A percentile compares a stretch with the other conserved stretches of the same genome.
phyloP scores from a whole-genome alignment of 37 sponge, comb jelly and placozoan species.

The Diacarnus erythraeanus region DNA sequence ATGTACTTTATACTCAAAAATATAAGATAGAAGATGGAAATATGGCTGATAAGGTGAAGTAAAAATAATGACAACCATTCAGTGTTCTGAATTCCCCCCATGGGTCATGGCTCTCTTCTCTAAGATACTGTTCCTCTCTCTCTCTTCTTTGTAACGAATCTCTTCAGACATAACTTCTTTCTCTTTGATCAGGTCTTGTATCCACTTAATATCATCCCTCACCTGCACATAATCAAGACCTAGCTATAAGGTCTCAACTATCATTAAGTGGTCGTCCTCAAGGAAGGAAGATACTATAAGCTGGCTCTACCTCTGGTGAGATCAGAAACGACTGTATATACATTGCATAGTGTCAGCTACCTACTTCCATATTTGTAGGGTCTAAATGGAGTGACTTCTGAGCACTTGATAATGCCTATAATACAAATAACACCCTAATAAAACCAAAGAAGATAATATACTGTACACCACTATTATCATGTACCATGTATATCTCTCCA shows the following conservation, averaged over 20 bases:
- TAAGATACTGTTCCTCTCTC: background rate
- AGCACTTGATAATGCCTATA: slow-evolving; percentile 75
- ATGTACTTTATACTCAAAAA: background rate
- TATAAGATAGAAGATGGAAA: too few species aligned
- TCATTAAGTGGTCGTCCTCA: background rate
- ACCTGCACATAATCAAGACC: slow-evolving; percentile 27
- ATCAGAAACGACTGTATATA: background rate
- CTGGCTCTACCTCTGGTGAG: too few species aligned
- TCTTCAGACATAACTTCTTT: slow-evolving; percentile 5
- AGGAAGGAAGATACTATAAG: background rate
- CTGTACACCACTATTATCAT: background rate
- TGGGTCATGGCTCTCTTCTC: background rate
- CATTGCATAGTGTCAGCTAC: background rate
- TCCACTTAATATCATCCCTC: slow-evolving; percentile 65
- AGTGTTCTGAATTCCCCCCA: too few species aligned
- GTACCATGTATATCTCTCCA: slow-evolving; percentile 87
- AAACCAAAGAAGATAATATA: background rate
- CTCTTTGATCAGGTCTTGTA: slow-evolving; percentile 44
- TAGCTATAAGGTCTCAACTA: background rate
- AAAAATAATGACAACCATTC: background rate
- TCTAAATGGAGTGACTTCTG: slow-evolving; percentile 84
- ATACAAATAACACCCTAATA: background rate
- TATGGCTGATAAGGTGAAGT: background rate
- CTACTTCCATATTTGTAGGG: slow-evolving; percentile 68
- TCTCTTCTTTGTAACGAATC: background rate